Base-by-base conservation (phyloP, 1,140 invertebrate species). In the Trichonephila inaurata region DNA sequence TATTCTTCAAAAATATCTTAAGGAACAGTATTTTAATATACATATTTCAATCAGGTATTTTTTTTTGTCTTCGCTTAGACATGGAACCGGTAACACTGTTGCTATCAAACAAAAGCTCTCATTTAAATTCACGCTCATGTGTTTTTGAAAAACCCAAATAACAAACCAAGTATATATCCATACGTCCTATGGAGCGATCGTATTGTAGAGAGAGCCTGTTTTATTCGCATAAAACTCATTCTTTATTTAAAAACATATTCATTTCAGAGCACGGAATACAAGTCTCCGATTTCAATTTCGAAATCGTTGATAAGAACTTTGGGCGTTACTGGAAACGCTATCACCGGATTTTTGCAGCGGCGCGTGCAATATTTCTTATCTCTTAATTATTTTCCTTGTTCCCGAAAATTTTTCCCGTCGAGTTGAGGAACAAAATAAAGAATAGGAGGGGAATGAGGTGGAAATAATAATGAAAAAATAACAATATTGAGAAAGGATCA, bases 351-450 rank as follows among this genome's bases (percentile, higher is more conserved):
- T 81, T 89, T 40, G 16, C 61, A 66, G 58, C 21, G 82, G 62
- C 58, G 85, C 92, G 60, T 88, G 85, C 66, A 51, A 92, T 40
- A 40, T 86, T 89, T 83, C 92, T 93, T 93, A 93, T 93, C 64
- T 88, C 92, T 93, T 93, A 93, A 93, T 93, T 93, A 93, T 93
- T 93, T 93, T 93, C 92, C 92, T 93, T 93, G 92, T 88, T 88
- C 51, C 85, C 62, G 60, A 83, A 24, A 61, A 19, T 24, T 16
- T 64, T 83, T 83, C 82, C 81, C 24, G 33, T 21, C n/a, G 58
- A 77, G 28, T 28, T 24, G 69, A 60, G 69, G 19, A 90, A 89
- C 28, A 24, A 72, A 89, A 51, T 44, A 89, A 21, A 51, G 51
- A 33, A 7, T 1, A 61, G 18, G 40, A 77, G 40, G 58, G 7